Evolutionary conservation across 2,888 invertebrate species (phyloP), one percentile per base, ranked within the genome.

Genomic region (Eulithis prunata): DNA sequence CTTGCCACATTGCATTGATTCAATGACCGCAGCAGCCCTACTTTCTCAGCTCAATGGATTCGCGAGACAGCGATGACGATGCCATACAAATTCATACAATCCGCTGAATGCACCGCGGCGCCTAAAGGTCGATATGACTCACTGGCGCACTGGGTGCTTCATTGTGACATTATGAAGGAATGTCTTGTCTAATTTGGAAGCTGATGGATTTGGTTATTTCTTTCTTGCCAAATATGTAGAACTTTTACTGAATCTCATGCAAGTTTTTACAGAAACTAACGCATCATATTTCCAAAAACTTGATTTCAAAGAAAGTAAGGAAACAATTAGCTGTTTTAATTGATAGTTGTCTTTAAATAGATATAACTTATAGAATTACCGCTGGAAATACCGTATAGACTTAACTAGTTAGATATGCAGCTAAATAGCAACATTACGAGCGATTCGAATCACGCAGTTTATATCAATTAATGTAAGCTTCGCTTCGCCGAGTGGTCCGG

Each of bases 31-130:
- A 45, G 43, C 82, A 86, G 66, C 86, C 85, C 85, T 86, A 74
- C 59, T 21, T 71, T 61, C 68, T 63, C 64, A 70, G 68, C 71
- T 78, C 78, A 83, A 83, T 83, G 80, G 74, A 76, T 82, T 80
- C 76, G 84, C 81, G 79, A 78, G 81, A 78, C 82, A 75, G 70
- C 70, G 71, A 69, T 74, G 77, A 64, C 65, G 41, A 45, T 61
- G 41, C 45, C 1, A 51, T 51, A 56, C 49, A 75, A 76, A 79
- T 78, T 75, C 43, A 49, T 28, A 14, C 51, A 75, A 77, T 80
- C 79, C 75, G 74, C 74, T 77, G 78, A 80, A 81, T 76, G 78
- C 71, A 75, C 70, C 74, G 71, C 78, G 80, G 82, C 83, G 84
- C 82, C 83, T 77, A 78, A 78, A 80, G 79, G 80, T 81, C 77